These are phyloP conservation scores for Ditula angustiorana DNA, from an alignment of 2,888 invertebrate genomes.

Conservation along the genomic window DNA sequence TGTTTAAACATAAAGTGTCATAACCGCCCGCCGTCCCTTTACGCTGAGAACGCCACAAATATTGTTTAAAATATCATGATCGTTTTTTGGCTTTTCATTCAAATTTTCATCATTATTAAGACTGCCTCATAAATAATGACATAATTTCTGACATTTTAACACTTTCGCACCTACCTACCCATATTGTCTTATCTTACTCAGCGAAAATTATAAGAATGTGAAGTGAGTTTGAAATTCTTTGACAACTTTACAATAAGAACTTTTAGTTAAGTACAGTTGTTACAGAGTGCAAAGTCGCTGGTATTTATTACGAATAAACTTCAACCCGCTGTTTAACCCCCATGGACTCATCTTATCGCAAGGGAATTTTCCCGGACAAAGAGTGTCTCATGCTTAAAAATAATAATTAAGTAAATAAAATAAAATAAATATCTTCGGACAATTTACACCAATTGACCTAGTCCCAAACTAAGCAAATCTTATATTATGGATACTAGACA, in stretches of 20 bases:
- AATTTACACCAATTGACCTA: no score
- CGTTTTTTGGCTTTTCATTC: not conserved
- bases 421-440: no score
- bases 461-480: no score
- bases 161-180: not conserved
- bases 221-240: constrained; percentile 8
- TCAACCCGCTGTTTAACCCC: not conserved
- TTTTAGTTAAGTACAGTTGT: constrained; percentile 7
- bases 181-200: constrained; percentile 20
- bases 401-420: no score
- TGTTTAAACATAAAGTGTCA: no score
- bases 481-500: no score
- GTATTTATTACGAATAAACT: not conserved
- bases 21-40: no score
- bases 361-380: no score
- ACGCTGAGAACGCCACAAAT: no score
- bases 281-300: not conserved
- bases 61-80: no score
- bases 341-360: no score
- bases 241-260: constrained; percentile 7
- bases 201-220: constrained; percentile 19
- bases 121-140: not conserved
- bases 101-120: not conserved
- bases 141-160: not conserved
- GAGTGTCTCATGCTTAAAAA: no score